Percentiles rank a stretch among this genome's conserved stretches.
Conservation (phyloP, 2,113 vertebrate genomes). For the Sinocyclocheilus rhinocerous region DNA sequence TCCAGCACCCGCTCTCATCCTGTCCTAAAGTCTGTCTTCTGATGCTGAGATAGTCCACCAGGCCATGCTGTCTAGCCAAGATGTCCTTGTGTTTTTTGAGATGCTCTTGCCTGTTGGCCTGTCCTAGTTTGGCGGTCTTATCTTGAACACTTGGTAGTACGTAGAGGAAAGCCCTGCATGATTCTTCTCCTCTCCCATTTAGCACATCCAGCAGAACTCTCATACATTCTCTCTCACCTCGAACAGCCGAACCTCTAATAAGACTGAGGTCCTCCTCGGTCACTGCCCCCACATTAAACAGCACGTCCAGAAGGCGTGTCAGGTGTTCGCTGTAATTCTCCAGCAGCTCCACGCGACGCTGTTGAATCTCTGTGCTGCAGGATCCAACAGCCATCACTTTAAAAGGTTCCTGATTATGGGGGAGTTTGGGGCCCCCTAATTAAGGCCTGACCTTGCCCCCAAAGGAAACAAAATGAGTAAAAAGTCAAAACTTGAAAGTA, state of each 20-base stretch:
- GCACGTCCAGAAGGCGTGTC: conserved; percentile 47
- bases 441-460: neutral
- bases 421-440: neutral
- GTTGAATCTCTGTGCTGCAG: conserved; percentile 46
- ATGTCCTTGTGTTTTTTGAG: conserved; percentile 57
- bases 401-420: neutral
- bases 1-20: conserved; percentile 28
- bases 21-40: neutral
- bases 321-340: conserved; percentile 55
- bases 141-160: conserved; percentile 36
- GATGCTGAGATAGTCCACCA: conserved; percentile 47
- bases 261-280: conserved; percentile 63
- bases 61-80: conserved; percentile 50
- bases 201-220: conserved; percentile 62
- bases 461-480: neutral
- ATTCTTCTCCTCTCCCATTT: conserved; percentile 60
- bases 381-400: conserved; percentile 55
- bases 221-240: conserved; percentile 55
- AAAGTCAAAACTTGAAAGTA: neutral
- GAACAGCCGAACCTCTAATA: conserved; percentile 37
- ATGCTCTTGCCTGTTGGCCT: neutral
- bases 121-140: neutral
- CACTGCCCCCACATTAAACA: conserved; percentile 50
- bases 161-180: conserved; percentile 56
- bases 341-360: conserved; percentile 59